Base-by-base conservation (phyloP, 2,113 vertebrate genomes). In the Brachypteracias leptosomus region DNA sequence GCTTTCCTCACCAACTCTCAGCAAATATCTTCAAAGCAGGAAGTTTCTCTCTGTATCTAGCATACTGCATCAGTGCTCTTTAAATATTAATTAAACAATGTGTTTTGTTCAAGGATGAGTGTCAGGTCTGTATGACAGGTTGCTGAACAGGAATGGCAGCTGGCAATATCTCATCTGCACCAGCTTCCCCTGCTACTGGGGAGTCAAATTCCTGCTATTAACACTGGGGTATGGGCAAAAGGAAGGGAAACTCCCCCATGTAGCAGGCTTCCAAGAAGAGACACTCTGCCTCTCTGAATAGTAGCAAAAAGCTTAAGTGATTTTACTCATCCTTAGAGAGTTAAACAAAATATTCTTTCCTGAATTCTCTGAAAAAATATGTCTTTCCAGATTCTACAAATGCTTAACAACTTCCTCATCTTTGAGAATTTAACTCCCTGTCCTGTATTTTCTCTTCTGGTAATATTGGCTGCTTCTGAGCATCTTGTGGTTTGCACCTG, bases 21-120 rank as follows among this genome's bases (percentile, higher is more conserved):
- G n/a, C 25, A 92, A 75, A 89, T 66, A 61, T 68, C 59, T 92
- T 93, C 88, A 94, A 90, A 92, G 42, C 54, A 68, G 42, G n/a
- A 91, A 82, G 54, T 85, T 75, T 85, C 18, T 81, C 16, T 67
- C 25, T 40, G 2, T 86, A 36, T 42, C 38, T 81, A 49, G 38
- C 83, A 13, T 74, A 18, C 65, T 66, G 21, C 49, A 82, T 67
- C 73, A 72, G 8, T 49, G n/a, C 62, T 85, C 31, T 87, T 84
- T 65, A 91, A 91, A 52, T 87, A 72, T 75, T 92, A 81, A 55
- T 95, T 92, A 57, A 87, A 76, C 35, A 44, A 4, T 1, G 2
- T 73, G 19, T 38, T 18, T 54, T 87, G 44, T 79, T 52, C 59
- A 84, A 74, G 54, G 36, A 65, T 75, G 57, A 22, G 20, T 67